These are phyloP conservation scores for Brassicogethes aeneus DNA, from an alignment of 2,888 invertebrate species.

Conservation along the genomic window DNA sequence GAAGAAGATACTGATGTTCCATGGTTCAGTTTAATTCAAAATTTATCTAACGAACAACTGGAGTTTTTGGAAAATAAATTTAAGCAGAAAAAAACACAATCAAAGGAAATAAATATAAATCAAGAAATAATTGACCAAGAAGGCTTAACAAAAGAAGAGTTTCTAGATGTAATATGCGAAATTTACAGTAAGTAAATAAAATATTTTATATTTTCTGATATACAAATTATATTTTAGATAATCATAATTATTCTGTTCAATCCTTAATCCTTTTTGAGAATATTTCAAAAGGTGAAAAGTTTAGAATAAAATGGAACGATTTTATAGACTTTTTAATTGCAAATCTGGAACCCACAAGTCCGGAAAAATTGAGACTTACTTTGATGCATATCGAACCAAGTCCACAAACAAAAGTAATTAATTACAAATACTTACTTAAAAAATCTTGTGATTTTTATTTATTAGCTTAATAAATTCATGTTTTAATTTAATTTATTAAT, in stretches of 20 bases:
- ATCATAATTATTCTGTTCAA: conserved; percentile 28
- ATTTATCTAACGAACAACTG: conserved; percentile 23
- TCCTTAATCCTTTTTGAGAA: conserved; percentile 32
- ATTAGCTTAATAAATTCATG: no score
- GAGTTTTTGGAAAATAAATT: conserved; percentile 23
- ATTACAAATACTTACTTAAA: no score
- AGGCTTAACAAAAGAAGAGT: conserved; percentile 32
- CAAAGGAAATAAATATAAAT: no score
- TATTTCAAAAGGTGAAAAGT: conserved; percentile 25
- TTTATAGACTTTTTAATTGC: conserved; percentile 35
- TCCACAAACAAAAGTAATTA: conserved; percentile 29
- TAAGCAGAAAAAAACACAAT: conserved; percentile 12
- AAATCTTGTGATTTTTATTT: no score
- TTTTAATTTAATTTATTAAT: no score
- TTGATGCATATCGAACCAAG: conserved; percentile 24
- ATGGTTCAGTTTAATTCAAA: conserved; percentile 26
- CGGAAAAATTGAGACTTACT: conserved; percentile 18
- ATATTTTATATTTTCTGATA: conserved; percentile 6
- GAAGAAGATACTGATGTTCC: conserved; percentile 19
- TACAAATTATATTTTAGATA: conserved; percentile 21
- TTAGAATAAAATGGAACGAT: conserved; percentile 34
- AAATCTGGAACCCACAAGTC: conserved; percentile 20
- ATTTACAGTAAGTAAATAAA: conserved; percentile 28
- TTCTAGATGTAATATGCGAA: conserved; percentile 31
- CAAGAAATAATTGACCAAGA: conserved; percentile 6